Evolutionary conservation across 1,140 invertebrate genomes (phyloP), one percentile per base, ranked within the genome.

Genomic region (Drosophila parabipectinata): DNA sequence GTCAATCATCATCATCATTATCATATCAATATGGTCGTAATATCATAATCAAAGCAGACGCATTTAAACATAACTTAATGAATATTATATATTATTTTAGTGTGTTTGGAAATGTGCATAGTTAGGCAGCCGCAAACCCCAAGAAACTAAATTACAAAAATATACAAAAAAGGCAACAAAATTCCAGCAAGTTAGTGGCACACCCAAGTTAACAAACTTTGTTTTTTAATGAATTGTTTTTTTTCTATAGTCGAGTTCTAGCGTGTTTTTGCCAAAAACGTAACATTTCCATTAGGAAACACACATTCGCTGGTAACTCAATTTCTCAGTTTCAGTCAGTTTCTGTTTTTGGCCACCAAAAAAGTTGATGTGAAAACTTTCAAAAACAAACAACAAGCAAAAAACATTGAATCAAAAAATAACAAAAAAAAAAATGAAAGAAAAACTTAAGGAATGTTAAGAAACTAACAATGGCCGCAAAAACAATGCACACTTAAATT

Each of bases 301-400:
- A 62, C 51, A 82, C 82, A 87, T 88, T 88, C 55, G 74, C 67
- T 75, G 78, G 78, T 69, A 64, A 68, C 58, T 78, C 72, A 61
- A 77, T 74, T 74, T 66, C 72, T 75, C 58, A 68, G 58, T 57
- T 73, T 73, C 39, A 58, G 32, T 75, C 39, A 64, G 61, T 68
- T 76, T 66, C 41, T 60, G 54, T 77, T 77, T 85, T 68, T 73
- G 47, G 77, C 67, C 66, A 66, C 76, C 61, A 76, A 79, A 78
- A 76, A 83, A 83, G 39, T 88, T 88, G 78, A 85, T 87, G 74
- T 79, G 62, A 88, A 87, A 85, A 85, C 68, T 85, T 78, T 32
- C 26, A 21, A 60, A 69, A 73, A 72, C 56, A 64, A 58, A 37
- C 39, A 55, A 44, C 28, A 26, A 41, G 30, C 9, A 67, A 44